Percentiles rank a stretch among this genome's conserved stretches.
These are phyloP conservation scores for Erethizon dorsatum DNA, from an alignment of 2,797 vertebrate species.

Conservation along the genomic window DNA sequence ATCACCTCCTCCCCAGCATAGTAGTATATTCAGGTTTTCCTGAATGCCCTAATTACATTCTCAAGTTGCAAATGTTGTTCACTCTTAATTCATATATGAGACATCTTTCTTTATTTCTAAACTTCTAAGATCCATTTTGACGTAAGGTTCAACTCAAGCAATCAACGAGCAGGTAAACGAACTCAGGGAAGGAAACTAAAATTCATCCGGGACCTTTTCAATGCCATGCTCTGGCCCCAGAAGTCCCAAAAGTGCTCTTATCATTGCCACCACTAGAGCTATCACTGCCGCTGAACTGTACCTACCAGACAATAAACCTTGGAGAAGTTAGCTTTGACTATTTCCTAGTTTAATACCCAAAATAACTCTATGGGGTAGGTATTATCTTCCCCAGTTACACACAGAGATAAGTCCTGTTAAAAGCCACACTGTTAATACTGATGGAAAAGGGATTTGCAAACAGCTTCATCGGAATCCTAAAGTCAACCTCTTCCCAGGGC, in stretches of 20 bases:
- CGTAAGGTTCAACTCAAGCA: background rate
- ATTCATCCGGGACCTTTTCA: background rate
- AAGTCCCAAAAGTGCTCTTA: background rate
- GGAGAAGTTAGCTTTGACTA: background rate
- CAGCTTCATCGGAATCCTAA: background rate
- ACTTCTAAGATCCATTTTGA: conserved; percentile 35
- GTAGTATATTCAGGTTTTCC: background rate
- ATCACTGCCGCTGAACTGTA: background rate
- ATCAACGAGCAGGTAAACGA: background rate
- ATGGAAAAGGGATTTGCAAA: background rate
- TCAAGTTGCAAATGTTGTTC: background rate
- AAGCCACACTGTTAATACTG: background rate
- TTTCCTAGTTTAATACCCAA: background rate
- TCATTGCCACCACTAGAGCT: background rate
- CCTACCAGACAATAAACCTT: background rate
- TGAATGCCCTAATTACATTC: background rate
- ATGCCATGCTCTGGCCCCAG: background rate
- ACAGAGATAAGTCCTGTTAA: background rate
- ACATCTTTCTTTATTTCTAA: background rate
- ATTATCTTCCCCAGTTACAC: no score
- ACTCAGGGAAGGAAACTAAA: background rate
- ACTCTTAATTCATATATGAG: background rate
- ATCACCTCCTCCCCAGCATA: background rate
- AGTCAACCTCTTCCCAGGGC: background rate
- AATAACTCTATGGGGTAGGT: background rate